A percentile compares a stretch with the other conserved stretches of the same genome.
Evolutionary conservation across 2,797 vertebrate species (phyloP).

Genomic region (Acanthornis magna): DNA sequence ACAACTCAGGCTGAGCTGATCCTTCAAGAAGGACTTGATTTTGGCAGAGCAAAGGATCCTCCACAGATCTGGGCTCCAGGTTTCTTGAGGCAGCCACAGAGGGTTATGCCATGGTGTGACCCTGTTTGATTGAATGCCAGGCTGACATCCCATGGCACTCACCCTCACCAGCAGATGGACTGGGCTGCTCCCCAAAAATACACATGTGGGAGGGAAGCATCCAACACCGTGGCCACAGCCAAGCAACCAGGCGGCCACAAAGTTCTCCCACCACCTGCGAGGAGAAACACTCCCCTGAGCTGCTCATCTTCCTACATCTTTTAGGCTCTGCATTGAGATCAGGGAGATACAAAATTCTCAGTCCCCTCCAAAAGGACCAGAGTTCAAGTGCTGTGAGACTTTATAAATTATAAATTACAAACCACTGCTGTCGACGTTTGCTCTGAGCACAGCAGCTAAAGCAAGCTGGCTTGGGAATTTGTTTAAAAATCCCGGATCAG

Average conservation of each 20-base stretch:
- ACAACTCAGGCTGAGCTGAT: neutral
- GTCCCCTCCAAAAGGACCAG: neutral
- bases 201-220: neutral
- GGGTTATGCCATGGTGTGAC: neutral
- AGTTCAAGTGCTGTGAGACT: neutral
- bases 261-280: neutral
- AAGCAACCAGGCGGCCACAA: neutral
- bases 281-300: neutral
- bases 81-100: neutral
- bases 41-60: neutral
- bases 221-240: neutral
- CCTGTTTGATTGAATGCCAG: neutral
- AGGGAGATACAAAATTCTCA: neutral
- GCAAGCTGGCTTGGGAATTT: neutral
- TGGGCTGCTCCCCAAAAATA: slow-evolving; percentile 35
- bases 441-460: neutral
- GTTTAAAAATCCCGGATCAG: neutral
- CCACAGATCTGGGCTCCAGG: neutral
- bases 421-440: neutral
- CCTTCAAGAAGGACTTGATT: neutral
- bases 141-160: slow-evolving; percentile 17
- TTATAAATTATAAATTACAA: neutral
- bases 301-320: neutral
- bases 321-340: neutral
- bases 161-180: neutral